phyloP scores from a whole-genome alignment of 2,113 vertebrate genomes.

The Dromaius novaehollandiae region DNA sequence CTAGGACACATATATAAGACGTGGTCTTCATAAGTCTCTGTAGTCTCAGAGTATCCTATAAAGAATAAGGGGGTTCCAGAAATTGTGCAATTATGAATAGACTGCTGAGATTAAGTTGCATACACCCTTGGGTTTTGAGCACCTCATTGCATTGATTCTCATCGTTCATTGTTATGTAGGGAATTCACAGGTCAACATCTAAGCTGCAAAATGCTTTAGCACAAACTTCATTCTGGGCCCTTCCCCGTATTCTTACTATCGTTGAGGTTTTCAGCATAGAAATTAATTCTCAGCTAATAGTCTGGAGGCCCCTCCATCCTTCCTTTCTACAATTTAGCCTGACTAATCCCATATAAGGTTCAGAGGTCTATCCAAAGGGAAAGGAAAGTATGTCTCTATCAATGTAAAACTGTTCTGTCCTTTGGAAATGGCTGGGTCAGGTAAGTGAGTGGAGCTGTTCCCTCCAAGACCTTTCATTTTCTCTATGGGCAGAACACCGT shows the following conservation, averaged over 20 bases:
- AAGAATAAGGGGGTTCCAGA: background rate
- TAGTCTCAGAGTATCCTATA: background rate
- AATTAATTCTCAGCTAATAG: too few species aligned
- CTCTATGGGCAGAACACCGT: too few species aligned
- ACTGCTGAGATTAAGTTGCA: background rate
- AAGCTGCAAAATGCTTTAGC: background rate
- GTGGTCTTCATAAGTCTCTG: background rate
- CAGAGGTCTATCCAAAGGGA: too few species aligned
- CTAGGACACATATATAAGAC: background rate
- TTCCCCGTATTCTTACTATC: background rate
- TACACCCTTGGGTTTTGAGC: background rate
- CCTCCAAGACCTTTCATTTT: too few species aligned
- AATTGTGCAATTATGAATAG: too few species aligned
- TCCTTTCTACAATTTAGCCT: too few species aligned
- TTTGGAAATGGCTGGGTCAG: too few species aligned
- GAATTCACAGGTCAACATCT: background rate
- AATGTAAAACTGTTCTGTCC: too few species aligned
- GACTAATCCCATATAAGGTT: too few species aligned
- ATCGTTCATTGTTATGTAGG: rapidly evolving
- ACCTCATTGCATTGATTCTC: rapidly evolving
- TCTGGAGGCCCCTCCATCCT: too few species aligned
- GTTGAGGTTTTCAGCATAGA: background rate
- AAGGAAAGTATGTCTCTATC: too few species aligned
- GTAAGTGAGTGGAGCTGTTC: too few species aligned
- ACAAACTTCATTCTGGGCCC: background rate